phyloP scores from a whole-genome alignment of 2,113 vertebrate species.

The Anguilla rostrata region DNA sequence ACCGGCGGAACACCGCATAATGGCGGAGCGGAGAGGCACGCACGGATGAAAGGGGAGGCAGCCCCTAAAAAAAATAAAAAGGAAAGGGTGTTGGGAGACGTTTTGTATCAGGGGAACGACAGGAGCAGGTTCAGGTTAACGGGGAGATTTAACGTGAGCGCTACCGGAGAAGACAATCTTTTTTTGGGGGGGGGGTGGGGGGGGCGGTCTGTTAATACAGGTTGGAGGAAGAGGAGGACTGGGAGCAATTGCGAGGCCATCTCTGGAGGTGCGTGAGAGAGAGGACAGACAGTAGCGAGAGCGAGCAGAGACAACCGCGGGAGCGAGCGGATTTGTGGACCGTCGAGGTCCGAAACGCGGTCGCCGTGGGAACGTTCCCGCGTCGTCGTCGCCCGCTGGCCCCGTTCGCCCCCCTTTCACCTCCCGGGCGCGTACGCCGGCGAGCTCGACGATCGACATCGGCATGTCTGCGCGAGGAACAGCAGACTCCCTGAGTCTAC shows the following conservation, averaged over 20 bases:
- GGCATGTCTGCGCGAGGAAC: neutral
- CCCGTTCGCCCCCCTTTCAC: neutral
- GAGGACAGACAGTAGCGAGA: neutral
- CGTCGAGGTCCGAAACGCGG: neutral
- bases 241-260: slow-evolving; percentile 10
- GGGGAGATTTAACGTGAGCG: neutral
- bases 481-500: neutral
- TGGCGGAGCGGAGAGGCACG: neutral
- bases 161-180: slow-evolving; percentile 9
- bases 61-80: neutral
- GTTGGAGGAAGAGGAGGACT: slow-evolving; percentile 3
- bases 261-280: slow-evolving; percentile 1
- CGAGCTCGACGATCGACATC: neutral
- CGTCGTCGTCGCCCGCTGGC: neutral
- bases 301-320: neutral
- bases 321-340: neutral
- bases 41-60: neutral
- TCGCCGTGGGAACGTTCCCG: neutral
- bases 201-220: neutral
- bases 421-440: neutral
- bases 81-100: neutral
- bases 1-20: neutral
- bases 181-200: too few relatives aligned
- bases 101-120: neutral
- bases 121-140: slow-evolving; percentile 8